Evolutionary conservation across 2,797 vertebrate genomes (phyloP).

Genomic region (Sebastes steindachneri): DNA sequence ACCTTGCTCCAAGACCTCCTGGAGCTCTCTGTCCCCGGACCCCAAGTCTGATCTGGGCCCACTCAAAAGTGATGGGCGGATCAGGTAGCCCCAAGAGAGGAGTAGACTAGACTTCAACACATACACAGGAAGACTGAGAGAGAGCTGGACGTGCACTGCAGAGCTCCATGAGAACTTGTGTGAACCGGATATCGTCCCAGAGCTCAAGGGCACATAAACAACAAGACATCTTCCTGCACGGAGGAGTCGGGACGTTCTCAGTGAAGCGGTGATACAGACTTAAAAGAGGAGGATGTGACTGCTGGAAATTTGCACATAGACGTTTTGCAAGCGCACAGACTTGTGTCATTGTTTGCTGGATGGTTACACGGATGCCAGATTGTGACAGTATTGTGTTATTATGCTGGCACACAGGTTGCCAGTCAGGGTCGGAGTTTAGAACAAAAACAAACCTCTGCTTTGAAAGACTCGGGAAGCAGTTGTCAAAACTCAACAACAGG

Average conservation of each 20-base stretch:
- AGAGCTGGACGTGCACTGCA: slow-evolving; percentile 4
- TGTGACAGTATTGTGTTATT: neutral
- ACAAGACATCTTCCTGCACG: slow-evolving; percentile 33
- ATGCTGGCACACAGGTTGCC: slow-evolving; percentile 19
- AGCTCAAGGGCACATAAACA: slow-evolving; percentile 51
- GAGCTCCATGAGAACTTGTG: slow-evolving; percentile 33
- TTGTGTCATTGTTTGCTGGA: slow-evolving; percentile 43
- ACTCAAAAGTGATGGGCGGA: slow-evolving; percentile 90
- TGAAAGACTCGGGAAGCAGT: slow-evolving; percentile 20
- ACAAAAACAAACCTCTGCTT: slow-evolving; percentile 16
- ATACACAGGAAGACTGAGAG: slow-evolving; percentile 1
- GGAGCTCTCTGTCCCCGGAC: slow-evolving; percentile 96
- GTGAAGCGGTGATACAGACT: slow-evolving; percentile 5
- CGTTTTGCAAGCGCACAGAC: slow-evolving; percentile 29
- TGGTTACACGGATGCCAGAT: slow-evolving; percentile 28
- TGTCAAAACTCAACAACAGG: slow-evolving; percentile 22
- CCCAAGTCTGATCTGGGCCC: slow-evolving; percentile 95
- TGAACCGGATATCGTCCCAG: slow-evolving; percentile 3
- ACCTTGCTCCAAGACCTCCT: slow-evolving; percentile 89
- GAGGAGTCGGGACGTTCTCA: slow-evolving; percentile 13
- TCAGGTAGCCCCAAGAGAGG: slow-evolving; percentile 89
- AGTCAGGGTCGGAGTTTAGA: slow-evolving; percentile 15
- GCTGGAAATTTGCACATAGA: slow-evolving; percentile 79
- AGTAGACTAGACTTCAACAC: neutral
- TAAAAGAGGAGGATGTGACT: slow-evolving; percentile 16